These are phyloP conservation scores for Escarpia spicata DNA, from an alignment of 2,888 invertebrate genomes.

Conservation along the genomic window DNA sequence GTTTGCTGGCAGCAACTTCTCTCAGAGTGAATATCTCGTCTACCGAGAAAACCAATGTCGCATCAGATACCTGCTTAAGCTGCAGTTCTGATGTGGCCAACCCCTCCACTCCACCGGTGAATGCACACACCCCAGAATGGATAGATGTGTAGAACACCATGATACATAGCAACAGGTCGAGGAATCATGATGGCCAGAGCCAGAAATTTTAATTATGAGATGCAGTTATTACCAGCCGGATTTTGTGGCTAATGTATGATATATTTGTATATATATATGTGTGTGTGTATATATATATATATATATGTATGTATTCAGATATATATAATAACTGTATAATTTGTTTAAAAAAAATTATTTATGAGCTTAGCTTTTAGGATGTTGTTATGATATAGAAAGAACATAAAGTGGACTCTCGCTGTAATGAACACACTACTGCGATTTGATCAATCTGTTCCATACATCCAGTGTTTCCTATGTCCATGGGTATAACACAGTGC, in stretches of 20 bases:
- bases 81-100: slow-evolving; percentile 37
- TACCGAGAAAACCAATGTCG: slow-evolving; percentile 64
- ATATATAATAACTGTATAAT: not conserved
- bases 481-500: too few species aligned
- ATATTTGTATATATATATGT: not conserved
- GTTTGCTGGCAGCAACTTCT: slow-evolving; percentile 50
- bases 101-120: not conserved
- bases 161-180: not conserved
- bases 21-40: slow-evolving; percentile 65
- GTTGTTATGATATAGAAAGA: too few species aligned
- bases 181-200: not conserved
- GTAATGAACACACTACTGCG: too few species aligned
- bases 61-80: slow-evolving; percentile 60
- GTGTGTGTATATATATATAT: not conserved
- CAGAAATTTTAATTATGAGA: not conserved
- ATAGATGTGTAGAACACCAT: not conserved
- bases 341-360: not conserved
- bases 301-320: not conserved
- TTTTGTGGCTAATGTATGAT: not conserved
- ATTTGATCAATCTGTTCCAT: too few species aligned
- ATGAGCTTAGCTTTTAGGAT: not conserved
- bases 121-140: not conserved
- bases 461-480: too few species aligned
- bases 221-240: not conserved
- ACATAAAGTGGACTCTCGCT: too few species aligned